Evolutionary conservation across 2,797 vertebrate species (phyloP).

Genomic region (Champsocephalus gunnari): DNA sequence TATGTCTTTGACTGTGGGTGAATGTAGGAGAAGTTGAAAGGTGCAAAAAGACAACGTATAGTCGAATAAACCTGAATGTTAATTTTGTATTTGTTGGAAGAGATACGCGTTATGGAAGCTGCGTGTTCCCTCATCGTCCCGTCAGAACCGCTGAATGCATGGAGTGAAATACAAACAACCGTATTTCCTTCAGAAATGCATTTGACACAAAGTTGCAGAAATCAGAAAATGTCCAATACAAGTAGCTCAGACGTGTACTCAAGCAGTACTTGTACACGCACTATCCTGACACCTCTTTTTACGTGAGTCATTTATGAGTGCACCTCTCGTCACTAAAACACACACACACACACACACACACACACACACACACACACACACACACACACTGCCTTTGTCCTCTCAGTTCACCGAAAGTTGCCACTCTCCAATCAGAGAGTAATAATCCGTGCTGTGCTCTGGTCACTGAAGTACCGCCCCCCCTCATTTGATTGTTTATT

Average conservation of each 20-base stretch:
- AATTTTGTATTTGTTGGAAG: no score
- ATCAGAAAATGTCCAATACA: background rate
- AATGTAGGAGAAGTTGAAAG: no score
- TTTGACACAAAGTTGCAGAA: background rate
- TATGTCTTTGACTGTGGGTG: no score
- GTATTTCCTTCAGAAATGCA: no score
- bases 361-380: background rate
- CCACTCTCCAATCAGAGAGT: conserved; percentile 32
- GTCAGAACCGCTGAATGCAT: no score
- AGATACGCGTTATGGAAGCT: no score
- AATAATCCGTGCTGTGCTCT: conserved; percentile 16
- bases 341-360: conserved; percentile 30
- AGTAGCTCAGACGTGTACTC: background rate
- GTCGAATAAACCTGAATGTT: no score
- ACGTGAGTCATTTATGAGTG: conserved; percentile 13
- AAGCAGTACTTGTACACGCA: background rate
- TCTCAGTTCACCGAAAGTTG: conserved; percentile 10
- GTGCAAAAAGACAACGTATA: no score
- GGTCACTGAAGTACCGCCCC: conserved; percentile 57
- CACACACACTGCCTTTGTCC: conserved; percentile 39
- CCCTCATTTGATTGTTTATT: conserved; percentile 88
- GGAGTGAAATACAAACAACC: background rate
- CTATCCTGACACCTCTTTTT: background rate
- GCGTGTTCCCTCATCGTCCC: no score
- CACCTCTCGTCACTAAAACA: background rate